Base-by-base conservation (phyloP, 2,797 vertebrate genomes). In the Oreonectes daqikongensis region DNA sequence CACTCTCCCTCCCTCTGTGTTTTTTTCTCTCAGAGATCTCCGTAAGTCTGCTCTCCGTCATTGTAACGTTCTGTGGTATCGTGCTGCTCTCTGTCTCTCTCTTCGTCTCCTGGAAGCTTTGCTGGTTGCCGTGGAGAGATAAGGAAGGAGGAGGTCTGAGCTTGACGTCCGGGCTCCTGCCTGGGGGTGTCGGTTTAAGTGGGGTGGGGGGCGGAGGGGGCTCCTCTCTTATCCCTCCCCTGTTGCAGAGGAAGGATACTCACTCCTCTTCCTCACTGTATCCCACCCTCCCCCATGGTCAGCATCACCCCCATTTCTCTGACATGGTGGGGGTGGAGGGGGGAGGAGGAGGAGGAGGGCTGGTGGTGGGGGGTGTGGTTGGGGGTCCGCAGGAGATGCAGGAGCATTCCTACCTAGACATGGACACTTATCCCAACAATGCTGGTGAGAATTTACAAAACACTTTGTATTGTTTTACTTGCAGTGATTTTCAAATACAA, bases 101-200 rank as follows among this genome's bases (percentile, higher is more conserved):
- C 83, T 97, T 97, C n/a, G 96, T 97, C 80, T 97, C 96, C 50
- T 97, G 96, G 96, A 97, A 97, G 88, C 90, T 97, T 44, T 97
- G 96, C 90, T 97, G 96, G 96, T 88, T 97, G 86, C 96, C 96
- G 86, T 97, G 96, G 95, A 84, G 96, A 81, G 95, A 97, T 91
- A 96, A 96, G 81, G 92, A 93, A 80, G 95, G 95, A 0, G 94
- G 93, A 10, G 94, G 94, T 0, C 90, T 94, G 61, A 93, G 93
- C 79, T 81, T 94, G 90, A 86, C 93, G 48, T 91, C 92, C 0
- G 92, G 92, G 55, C 86, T 96, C 83, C 91, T 96, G 79, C 93
- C 94, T 0, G 92, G 94, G 1, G 93, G 92, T 30, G 89, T 89
- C 7, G 88, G 91, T 12, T 81, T 91, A 1, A 89, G 90, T 12